Evolutionary conservation across 2,113 vertebrate species (phyloP), one percentile per base, ranked within the genome.

Genomic region (Oreotrochilus melanogaster): DNA sequence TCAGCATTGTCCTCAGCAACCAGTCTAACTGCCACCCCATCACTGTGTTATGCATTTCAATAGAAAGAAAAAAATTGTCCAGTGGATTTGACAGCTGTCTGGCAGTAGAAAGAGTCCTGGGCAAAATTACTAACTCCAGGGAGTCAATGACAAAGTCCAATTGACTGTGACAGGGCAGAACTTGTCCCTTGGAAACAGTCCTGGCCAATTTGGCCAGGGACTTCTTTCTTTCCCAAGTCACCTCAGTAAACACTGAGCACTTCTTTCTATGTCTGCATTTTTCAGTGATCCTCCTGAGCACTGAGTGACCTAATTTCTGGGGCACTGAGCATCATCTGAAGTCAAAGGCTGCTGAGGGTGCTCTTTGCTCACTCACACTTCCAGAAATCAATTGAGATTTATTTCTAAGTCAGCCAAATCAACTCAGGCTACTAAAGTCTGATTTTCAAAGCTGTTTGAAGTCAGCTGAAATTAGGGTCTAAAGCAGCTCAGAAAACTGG

Each of bases 301-400:
- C 72, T 37, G 61, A 79, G 65, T 88, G 95, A 95, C 94, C 93
- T 83, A 82, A 86, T 96, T 96, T 95, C 95, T 93, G 89, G 89
- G 92, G 88, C 93, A 89, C 60, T 80, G 92, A 90, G 65, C 88
- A 96, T 91, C 92, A 94, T 90, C 64, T 78, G 80, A 93, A 93
- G 86, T 95, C 90, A 95, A 92, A 96, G 75, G 78, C 75, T 95
- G 88, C 71, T 93, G 74, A 94, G 82, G 71, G 82, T 95, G 54
- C 60, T 90, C 90, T 91, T 93, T 87, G 90, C 90, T 95, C 88
- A 42, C 84, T 96, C 75, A 67, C 71, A 78, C 72, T 96, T 96
- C 69, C 57, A 96, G 82, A 94, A 97, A 94, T 96, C 93, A 91
- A 86, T 76, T 76, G 90, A 95, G 79, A 92, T 96, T 96, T 95